Base-by-base conservation (phyloP, 1,140 invertebrate species). In the Berghia stephanieae region DNA sequence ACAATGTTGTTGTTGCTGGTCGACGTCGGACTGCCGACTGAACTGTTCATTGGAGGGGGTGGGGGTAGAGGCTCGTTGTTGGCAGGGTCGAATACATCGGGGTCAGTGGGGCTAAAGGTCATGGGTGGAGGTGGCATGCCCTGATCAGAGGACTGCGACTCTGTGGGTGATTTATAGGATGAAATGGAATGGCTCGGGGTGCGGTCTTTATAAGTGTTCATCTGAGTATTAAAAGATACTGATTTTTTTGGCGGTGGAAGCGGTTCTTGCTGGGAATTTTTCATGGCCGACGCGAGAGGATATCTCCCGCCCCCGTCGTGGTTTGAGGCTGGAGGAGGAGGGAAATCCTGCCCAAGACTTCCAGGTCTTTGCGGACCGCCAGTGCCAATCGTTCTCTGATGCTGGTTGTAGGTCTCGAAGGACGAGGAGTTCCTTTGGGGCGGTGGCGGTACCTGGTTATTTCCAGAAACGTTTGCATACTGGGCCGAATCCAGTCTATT, bases 161-260 rank as follows among this genome's bases (percentile, higher is more conserved):
- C 52, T 42, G 63, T 38, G n/a, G 55, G 67, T 18, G 74, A 76
- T n/a, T 77, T 71, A 55, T 80, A 76, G 3, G 79, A 80, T 21
- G 79, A 80, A 6, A 79, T 68, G 21, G 81, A 70, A 52, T 79
- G 68, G 16, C 31, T 66, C 4, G 81, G 83, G 24, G 79, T 82
- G 24, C 80, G 55, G 2, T 79, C 82, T 72, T 81, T 83, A 44
- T 85, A 83, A 44, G 78, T 83, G 60, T 85, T 84, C 75, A 80
- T 81, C 68, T 86, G 84, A 36, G 86, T 83, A 63, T 89, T 87
- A 81, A 88, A 89, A 24, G 87, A 87, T 31, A 89, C 88, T 8
- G 86, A 86, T 75, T 89, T 89, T 82, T 89, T 89, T 0, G 82
- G 38, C n/a, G 79, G 55, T n/a, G 73, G 68, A n/a, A n/a, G 44